Base-by-base conservation (phyloP, 2,797 vertebrate genomes). In the Enteromius mattozi region DNA sequence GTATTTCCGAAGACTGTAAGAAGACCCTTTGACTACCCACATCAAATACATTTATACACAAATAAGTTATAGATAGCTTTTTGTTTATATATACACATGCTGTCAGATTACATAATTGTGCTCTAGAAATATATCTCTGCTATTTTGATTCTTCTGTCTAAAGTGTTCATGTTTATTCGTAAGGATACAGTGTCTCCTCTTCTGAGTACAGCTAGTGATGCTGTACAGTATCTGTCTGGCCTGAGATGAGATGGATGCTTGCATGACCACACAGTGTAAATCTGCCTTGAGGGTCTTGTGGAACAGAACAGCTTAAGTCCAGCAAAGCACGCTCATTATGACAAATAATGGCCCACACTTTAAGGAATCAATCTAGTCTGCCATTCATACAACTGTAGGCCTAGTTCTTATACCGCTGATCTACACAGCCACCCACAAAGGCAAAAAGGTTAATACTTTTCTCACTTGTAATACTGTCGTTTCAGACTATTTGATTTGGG, bases 241-340 rank as follows among this genome's bases (percentile, higher is more conserved):
- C 54, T 69, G 21, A 49, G 88, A 87, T 71, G 13, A 81, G 77
- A 84, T 54, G 56, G 49, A 37, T 10, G 54, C 68, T 83, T n/a
- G 63, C 17, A 24, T 40, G 70, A 78, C 69, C 56, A 24, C 42
- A 70, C 59, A 35, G 74, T 84, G 80, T 70, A 85, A 82, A 88
- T 71, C 49, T 21, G 37, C 81, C 87, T 82, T 45, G 47, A 83
- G 40, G 72, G 65, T 79, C 84, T 91, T 70, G 87, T 91, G 83
- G 74, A 89, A 91, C 89, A 74, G 14, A 45, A 85, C 85, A 68
- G 24, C 82, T 89, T 66, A 90, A 86, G 84, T 92, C 80, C 85
- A 71, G 56, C 40, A 59, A 68, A 88, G 69, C 87, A 87, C 84
- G 86, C 56, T 82, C 59, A 42, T 40, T 63, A 47, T 42, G 35